phyloP scores from a whole-genome alignment of 2,888 invertebrate genomes.

The Stenodema calcarata region DNA sequence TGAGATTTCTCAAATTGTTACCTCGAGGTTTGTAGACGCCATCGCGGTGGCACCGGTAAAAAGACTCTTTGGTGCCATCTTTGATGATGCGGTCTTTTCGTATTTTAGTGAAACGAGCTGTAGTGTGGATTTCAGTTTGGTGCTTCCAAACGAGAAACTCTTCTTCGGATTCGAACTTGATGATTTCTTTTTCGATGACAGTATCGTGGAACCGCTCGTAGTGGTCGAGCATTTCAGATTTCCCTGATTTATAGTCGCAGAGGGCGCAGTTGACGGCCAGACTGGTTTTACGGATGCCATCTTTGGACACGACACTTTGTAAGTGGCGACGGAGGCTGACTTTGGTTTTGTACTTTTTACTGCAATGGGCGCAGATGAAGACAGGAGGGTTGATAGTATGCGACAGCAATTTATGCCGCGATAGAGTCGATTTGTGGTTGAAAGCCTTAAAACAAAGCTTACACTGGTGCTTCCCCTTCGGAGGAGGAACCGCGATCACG shows the following conservation, averaged over 20 bases:
- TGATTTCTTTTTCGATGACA: constrained; percentile 50
- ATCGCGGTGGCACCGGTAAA: constrained; percentile 56
- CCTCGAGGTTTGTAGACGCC: constrained; percentile 55
- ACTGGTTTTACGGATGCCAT: not conserved
- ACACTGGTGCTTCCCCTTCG: constrained; percentile 33
- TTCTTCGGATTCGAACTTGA: constrained; percentile 53
- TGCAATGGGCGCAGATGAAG: constrained; percentile 35
- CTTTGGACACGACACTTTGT: not conserved
- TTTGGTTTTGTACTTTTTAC: constrained; percentile 34
- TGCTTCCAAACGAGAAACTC: constrained; percentile 56
- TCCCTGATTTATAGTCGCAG: constrained; percentile 47
- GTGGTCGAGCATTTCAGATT: constrained; percentile 52
- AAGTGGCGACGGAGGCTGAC: constrained; percentile 28
- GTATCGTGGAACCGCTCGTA: constrained; percentile 52
- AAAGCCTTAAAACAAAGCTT: constrained; percentile 36
- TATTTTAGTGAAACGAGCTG: constrained; percentile 54
- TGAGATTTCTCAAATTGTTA: constrained; percentile 54
- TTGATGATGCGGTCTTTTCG: constrained; percentile 50
- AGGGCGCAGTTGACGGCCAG: constrained; percentile 49
- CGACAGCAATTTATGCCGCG: constrained; percentile 22
- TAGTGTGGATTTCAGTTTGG: constrained; percentile 54
- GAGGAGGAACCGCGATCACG: not conserved
- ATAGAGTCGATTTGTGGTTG: constrained; percentile 43
- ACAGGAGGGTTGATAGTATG: constrained; percentile 19
- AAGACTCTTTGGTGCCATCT: constrained; percentile 53